Evolutionary conservation across 2,113 vertebrate genomes (phyloP).

Genomic region (Polypterus bichir): DNA sequence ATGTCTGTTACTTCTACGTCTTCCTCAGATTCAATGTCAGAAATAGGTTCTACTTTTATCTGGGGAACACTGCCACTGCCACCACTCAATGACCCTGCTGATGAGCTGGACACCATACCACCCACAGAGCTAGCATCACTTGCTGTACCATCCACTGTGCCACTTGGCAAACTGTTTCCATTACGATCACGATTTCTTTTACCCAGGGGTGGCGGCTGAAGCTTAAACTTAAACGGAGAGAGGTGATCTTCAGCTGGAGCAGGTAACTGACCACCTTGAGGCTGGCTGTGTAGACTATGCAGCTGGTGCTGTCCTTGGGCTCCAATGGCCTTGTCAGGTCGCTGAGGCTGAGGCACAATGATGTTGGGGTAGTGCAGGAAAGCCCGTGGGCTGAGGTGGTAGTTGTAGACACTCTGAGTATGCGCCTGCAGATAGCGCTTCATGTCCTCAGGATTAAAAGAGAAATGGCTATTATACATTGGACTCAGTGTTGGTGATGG

Average conservation of each 20-base stretch:
- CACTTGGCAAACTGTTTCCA: neutral
- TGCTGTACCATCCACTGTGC: neutral
- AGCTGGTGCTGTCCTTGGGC: neutral
- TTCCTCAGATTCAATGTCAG: constrained; percentile 68
- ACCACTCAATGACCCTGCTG: neutral
- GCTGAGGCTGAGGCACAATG: constrained; percentile 74
- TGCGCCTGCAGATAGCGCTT: constrained; percentile 86
- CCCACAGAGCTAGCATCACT: neutral
- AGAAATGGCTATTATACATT: constrained; percentile 77
- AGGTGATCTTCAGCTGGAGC: constrained; percentile 34
- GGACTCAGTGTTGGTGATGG: constrained; percentile 76
- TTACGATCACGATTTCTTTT: constrained; percentile 59
- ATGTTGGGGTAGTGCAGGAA: constrained; percentile 85
- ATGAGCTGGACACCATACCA: constrained; percentile 24
- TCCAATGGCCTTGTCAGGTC: constrained; percentile 44
- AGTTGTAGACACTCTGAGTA: constrained; percentile 85
- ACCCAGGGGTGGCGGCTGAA: constrained; percentile 74
- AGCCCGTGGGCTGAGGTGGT: constrained; percentile 82
- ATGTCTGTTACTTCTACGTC: constrained; percentile 84
- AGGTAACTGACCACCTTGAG: constrained; percentile 22
- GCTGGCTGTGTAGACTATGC: constrained; percentile 23
- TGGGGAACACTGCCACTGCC: constrained; percentile 41
- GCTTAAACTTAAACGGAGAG: constrained; percentile 79
- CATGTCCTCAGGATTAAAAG: constrained; percentile 87
- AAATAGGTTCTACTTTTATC: constrained; percentile 83